Evolutionary conservation across 2,888 invertebrate species (phyloP), one percentile per base, ranked within the genome.

Genomic region (Pollenia labialis): DNA sequence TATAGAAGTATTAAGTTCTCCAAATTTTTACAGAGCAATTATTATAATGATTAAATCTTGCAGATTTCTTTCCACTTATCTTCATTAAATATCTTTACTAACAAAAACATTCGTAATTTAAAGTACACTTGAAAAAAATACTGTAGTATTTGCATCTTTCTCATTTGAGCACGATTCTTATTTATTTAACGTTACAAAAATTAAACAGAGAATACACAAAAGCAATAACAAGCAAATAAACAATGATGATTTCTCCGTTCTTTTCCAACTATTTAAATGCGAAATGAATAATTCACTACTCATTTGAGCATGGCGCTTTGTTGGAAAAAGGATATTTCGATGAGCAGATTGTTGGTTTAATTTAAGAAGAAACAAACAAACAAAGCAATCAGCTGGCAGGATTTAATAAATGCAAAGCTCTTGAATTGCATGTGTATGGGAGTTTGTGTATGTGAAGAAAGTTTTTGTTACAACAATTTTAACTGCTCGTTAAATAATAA

Each of bases 311-410:
- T 56, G 16, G 1, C 52, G 14, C 46, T 56, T 14, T 10, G n/a
- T 4, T 12, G 8, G 16, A 52, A 46, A 32, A 54, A 32, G 12
- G 46, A 46, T 56, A 32, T 56, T 58, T 44, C 11, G 40, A n/a
- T 77, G 52, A 64, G 54, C 72, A 64, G 18, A 54, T 64, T 72
- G 48, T 46, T 42, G n/a, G 18, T 72, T 62, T 62, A 44, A 58
- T 62, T 50, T 40, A 9, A 23, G 16, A 4, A 16, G 1, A 42
- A 32, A 32, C 32, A 6, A 16, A 9, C 12, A 40, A n/a, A 32
- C 42, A 11, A n/a, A 52, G n/a, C 46, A 44, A 46, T 16, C 16
- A 64, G 14, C 1, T 54, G 54, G 18, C 40, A 16, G 40, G 1
- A 42, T 42, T 10, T 62, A 4, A 32, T 32, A 32, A 32, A 32